Evolutionary conservation across 2,113 vertebrate genomes (phyloP), one percentile per base, ranked within the genome.

Genomic region (Cyprinodon tularosa): DNA sequence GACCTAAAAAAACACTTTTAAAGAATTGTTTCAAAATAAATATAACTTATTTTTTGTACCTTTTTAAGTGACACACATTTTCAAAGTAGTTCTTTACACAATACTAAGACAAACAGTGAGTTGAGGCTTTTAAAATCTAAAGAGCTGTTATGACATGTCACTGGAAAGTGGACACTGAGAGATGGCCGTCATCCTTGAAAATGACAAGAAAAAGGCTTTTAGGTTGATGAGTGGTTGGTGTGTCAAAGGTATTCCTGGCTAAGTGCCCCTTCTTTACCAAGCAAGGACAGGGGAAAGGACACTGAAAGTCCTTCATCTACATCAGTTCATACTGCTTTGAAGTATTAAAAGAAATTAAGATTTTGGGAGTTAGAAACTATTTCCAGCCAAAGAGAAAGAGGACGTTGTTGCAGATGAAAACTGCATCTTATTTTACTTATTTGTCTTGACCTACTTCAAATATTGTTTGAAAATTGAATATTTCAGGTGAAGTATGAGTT

Each of bases 141-240:
- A 57, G 50, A 57, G 50, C n/a, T 39, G 14, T 63, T 40, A 63
- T 17, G 15, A 38, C 37, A 13, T 12, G 65, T 4, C 22, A 48
- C 29, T 4, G 14, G n/a, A 45, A 71, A 29, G 13, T 36, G 44
- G 22, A 48, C 12, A 29, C 13, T 67, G n/a, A 48, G 44, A 37
- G 44, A 39, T 62, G 36, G 5, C 60, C 14, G 14, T 63, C 29
- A 63, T 63, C 62, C 37, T 63, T 63, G 62, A 63, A 63, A 63
- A 63, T 63, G 62, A 63, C 62, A 63, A 39, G 62, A 63, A 63
- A 63, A 63, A 63, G 29, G 62, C 36, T 17, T 63, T 63, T 39
- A 39, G 37, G 36, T 15, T 37, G 36, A 39, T 63, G 38, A 63
- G 37, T 63, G 62, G 62, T 63, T 37, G 62, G 12, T 63, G 62